phyloP scores from a whole-genome alignment of 2,888 invertebrate species.

The Platynereis dumerilii region DNA sequence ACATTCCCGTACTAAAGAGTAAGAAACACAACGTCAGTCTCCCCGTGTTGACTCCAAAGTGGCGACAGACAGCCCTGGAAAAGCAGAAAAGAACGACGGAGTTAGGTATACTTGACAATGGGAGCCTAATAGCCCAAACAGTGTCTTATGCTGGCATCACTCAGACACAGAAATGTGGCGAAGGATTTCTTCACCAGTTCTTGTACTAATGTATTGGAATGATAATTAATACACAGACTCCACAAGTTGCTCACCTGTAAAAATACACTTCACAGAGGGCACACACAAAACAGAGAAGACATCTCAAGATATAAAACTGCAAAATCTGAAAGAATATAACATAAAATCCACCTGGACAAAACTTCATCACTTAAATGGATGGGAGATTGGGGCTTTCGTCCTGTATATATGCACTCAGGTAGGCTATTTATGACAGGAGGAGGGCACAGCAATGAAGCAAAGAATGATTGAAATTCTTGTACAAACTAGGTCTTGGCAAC shows the following conservation, averaged over 20 bases:
- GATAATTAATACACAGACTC: too few relatives aligned
- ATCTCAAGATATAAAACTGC: slow-evolving; percentile 87
- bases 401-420: too few relatives aligned
- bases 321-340: slow-evolving; percentile 69
- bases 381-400: too few relatives aligned
- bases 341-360: not conserved
- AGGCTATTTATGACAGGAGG: too few relatives aligned
- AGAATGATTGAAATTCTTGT: too few relatives aligned
- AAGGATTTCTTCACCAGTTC: too few relatives aligned
- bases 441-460: too few relatives aligned
- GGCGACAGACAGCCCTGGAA: slow-evolving; percentile 74
- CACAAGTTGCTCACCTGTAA: slow-evolving; percentile 87
- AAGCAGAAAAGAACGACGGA: not conserved
- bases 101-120: not conserved
- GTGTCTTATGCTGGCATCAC: not conserved
- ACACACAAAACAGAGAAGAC: slow-evolving; percentile 79
- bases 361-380: too few relatives aligned
- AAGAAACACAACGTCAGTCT: slow-evolving; percentile 71
- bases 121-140: not conserved
- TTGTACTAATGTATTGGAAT: too few relatives aligned
- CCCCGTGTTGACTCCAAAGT: slow-evolving; percentile 76
- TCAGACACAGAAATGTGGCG: too few relatives aligned
- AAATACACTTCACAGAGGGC: slow-evolving; percentile 89
- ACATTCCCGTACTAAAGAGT: slow-evolving; percentile 89
- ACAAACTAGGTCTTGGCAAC: too few relatives aligned